Base-by-base conservation (phyloP, 2,888 invertebrate species). In the Latrodectus elegans region DNA sequence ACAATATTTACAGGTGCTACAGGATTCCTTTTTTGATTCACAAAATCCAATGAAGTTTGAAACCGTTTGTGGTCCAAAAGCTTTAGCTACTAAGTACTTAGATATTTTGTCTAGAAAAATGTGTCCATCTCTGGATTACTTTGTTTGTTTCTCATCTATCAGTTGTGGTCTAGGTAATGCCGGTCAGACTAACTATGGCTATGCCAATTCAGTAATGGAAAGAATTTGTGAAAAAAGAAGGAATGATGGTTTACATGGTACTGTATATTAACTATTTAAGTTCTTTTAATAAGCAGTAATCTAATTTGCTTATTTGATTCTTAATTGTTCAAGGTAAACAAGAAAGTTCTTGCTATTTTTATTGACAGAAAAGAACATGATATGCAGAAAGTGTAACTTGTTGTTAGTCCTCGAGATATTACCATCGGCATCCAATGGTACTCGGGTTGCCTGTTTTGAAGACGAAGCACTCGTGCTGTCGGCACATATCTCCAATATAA, bases 171-270 rank as follows among this genome's bases (percentile, higher is more conserved):
- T 98, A 90, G 99, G 99, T 88, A 99, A 99, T 93, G 95, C 96
- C 74, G 99, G 99, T 6, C 99, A 99, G 93, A 94, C 96, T 88
- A 99, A 99, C 93, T 99, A 99, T 92, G 99, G 98, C 79, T 90
- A 74, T 67, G 98, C 99, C 80, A 99, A 99, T 93, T 98, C 98
- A 0, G 96, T 96, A 72, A 99, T 99, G 98, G 99, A 99, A 93
- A 94, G 99, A 89, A 95, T 99, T 89, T 96, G 96, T 92, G 99
- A 98, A 93, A 94, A 94, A 88, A 94, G 98, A 80, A 96, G 95
- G 92, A 94, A 94, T 53, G 95, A 95, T 91, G 97, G 97, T 68
- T 94, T 97, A 90, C 97, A 98, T 22, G 99, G 94, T 87, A 82
- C 8, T n/a, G n/a, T 72, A 49, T 22, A 68, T 6, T 38, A 38